Base-by-base conservation (phyloP, 2,113 vertebrate species). In the Seriola rivoliana region DNA sequence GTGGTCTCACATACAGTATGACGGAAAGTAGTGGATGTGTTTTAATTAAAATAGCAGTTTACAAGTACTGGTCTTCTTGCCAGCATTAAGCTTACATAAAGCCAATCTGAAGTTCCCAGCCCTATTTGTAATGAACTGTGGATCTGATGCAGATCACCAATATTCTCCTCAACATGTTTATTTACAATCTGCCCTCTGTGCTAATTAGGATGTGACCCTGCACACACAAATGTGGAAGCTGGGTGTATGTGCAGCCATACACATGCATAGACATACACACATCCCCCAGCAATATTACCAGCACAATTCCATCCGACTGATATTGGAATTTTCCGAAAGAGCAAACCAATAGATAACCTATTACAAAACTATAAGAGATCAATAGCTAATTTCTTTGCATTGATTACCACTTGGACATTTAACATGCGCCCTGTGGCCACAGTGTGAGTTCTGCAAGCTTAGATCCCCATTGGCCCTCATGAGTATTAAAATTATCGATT, bases 321-420 rank as follows among this genome's bases (percentile, higher is more conserved):
- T 95, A 94, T 96, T 95, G 96, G 94, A 95, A 97, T 97, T 98
- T 97, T 93, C 93, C 85, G 90, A 97, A 99, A 98, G 97, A 99
- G 96, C 96, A 98, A 97, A 96, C 95, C 96, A 96, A 97, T 97
- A 98, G 92, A 96, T 97, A 97, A 96, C 94, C 95, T 96, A 96
- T 97, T 97, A 97, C 94, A 95, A 97, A 97, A 96, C 93, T 95
- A 96, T 97, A 97, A 96, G 95, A 91, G 95, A 96, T 99, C 97
- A 96, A 99, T 98, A 99, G 95, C 95, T 98, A 97, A 99, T 98
- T 98, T 98, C 93, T 95, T 94, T 94, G 90, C 96, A 98, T 98
- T 96, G 97, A 99, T 98, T 97, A 96, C 92, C 95, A 92, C 96
- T 97, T 96, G 96, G 95, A 95, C 96, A 96, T 98, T 97, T 97